These are phyloP conservation scores for Leucoma salicis DNA, from an alignment of 2,888 invertebrate genomes.

Conservation along the genomic window DNA sequence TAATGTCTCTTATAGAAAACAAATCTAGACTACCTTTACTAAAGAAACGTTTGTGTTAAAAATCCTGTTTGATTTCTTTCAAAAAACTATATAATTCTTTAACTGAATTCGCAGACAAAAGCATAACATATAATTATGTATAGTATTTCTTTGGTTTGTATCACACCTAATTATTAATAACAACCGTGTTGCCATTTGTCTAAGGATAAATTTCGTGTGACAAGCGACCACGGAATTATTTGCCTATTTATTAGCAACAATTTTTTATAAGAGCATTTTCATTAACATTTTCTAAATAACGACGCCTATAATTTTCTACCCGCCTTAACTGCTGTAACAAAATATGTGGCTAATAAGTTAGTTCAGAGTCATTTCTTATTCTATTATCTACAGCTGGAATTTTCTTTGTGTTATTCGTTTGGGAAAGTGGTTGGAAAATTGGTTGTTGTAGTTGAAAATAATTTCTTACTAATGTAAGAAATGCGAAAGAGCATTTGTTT, in stretches of 20 bases:
- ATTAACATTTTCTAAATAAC: conserved; percentile 16
- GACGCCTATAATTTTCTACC: conserved; percentile 9
- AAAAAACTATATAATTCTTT: too few species aligned
- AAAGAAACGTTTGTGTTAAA: too few species aligned
- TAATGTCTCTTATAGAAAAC: too few species aligned
- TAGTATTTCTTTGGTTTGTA: too few species aligned
- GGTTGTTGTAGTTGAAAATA: too few species aligned
- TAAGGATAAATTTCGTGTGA: conserved; percentile 47
- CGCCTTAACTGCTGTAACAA: conserved; percentile 1
- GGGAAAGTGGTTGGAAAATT: neutral
- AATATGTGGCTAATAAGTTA: conserved; percentile 11
- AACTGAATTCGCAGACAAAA: too few species aligned
- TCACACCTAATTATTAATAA: conserved; percentile 8
- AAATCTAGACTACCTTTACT: too few species aligned
- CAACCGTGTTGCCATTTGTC: conserved; percentile 35
- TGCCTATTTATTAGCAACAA: conserved; percentile 28
- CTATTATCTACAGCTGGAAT: neutral
- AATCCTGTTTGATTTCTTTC: too few species aligned
- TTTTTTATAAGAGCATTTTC: conserved; percentile 24
- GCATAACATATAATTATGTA: too few species aligned
- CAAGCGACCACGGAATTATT: conserved; percentile 42
- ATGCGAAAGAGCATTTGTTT: too few species aligned
- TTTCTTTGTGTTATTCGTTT: neutral
- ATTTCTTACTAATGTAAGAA: too few species aligned
- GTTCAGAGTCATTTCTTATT: neutral